Evolutionary conservation across 2,797 vertebrate genomes (phyloP).

Genomic region (Sphenodon punctatus): DNA sequence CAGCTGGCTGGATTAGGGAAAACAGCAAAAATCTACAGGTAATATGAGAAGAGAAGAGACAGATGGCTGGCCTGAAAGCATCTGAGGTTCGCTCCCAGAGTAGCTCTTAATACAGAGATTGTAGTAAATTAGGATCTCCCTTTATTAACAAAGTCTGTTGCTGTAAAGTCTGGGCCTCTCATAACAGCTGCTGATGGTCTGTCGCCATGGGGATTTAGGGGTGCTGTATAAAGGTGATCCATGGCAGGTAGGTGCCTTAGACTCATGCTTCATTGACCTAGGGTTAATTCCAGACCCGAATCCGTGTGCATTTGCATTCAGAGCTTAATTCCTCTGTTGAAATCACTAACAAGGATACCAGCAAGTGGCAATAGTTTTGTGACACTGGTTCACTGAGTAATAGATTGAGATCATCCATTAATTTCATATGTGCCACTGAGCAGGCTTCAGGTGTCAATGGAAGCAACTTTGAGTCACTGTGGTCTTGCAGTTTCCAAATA

Average conservation of each 20-base stretch:
- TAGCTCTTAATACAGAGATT: slow-evolving; percentile 46
- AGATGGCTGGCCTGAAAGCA: slow-evolving; percentile 53
- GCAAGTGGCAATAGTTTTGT: background rate
- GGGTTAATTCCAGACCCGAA: slow-evolving; percentile 14
- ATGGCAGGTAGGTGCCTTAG: slow-evolving; percentile 49
- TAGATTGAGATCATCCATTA: background rate
- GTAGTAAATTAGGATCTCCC: slow-evolving; percentile 59
- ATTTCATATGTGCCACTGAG: background rate
- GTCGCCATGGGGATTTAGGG: slow-evolving; percentile 37
- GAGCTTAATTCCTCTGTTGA: background rate
- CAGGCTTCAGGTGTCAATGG: background rate
- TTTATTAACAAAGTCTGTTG: slow-evolving; percentile 50
- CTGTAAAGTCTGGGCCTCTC: slow-evolving; percentile 44
- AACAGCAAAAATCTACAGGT: slow-evolving; percentile 56
- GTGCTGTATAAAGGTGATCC: slow-evolving; percentile 65
- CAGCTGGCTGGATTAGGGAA: slow-evolving; percentile 24
- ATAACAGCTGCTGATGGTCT: slow-evolving; percentile 54
- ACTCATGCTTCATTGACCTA: slow-evolving; percentile 41
- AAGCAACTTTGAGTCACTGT: background rate
- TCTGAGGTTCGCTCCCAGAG: slow-evolving; percentile 37
- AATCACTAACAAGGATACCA: background rate
- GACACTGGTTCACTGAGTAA: background rate
- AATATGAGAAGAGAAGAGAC: slow-evolving; percentile 22
- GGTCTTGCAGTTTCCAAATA: background rate
- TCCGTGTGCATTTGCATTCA: slow-evolving; percentile 25